Evolutionary conservation across 2,113 vertebrate genomes (phyloP).

Genomic region (Burhinus oedicnemus): DNA sequence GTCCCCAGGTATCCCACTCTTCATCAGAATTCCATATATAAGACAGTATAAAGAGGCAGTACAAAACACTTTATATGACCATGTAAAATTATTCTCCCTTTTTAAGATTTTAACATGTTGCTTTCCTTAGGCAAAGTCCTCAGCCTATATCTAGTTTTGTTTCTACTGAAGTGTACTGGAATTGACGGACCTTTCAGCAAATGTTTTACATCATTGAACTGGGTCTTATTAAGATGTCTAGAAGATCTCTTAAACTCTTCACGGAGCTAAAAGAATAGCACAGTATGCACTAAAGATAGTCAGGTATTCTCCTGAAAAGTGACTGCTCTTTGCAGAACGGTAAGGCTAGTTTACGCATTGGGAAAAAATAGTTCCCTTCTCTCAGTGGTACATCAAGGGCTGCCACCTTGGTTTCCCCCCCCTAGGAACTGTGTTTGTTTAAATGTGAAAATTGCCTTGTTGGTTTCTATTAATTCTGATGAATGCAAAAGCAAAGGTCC

Average conservation of each 20-base stretch:
- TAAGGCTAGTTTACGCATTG: background rate
- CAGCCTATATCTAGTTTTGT: background rate
- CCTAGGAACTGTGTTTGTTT: background rate
- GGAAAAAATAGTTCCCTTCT: background rate
- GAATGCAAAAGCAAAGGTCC: background rate
- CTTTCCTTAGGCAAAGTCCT: background rate
- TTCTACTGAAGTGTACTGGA: background rate
- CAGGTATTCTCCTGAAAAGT: background rate
- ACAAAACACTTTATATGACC: background rate
- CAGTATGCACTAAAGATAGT: background rate
- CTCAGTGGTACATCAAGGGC: background rate
- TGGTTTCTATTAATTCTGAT: background rate
- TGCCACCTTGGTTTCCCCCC: background rate
- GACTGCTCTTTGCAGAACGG: background rate
- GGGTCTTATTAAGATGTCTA: constrained; percentile 24
- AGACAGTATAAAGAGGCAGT: background rate
- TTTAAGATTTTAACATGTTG: background rate
- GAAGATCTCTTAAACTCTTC: constrained; percentile 13
- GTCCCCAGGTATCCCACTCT: background rate
- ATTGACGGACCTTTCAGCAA: constrained; percentile 41
- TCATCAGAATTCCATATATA: background rate
- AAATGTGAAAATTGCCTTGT: background rate
- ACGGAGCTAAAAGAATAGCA: constrained; percentile 23
- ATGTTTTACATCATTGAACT: constrained; percentile 43
- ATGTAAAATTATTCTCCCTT: background rate